These are phyloP conservation scores for Pocillopora verrucosa DNA, from an alignment of 64 coral and sea anemone species.

Conservation along the genomic window DNA sequence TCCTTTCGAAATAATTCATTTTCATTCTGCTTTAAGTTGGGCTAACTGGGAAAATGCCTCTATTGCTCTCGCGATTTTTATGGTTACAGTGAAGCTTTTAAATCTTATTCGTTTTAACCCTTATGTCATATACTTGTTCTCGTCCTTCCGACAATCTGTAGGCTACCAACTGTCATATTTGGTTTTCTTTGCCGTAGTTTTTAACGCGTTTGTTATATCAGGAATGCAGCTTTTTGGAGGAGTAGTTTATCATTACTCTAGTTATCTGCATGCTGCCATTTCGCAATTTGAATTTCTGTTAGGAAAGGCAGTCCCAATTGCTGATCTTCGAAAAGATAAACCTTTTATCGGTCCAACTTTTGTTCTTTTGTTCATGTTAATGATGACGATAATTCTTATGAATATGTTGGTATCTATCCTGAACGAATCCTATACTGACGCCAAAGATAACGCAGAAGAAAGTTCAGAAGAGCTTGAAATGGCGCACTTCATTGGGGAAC, in stretches of 20 bases:
- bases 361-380: neutral
- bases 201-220: neutral
- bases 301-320: neutral
- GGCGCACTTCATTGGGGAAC: neutral
- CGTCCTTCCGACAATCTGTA: neutral
- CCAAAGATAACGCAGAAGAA: neutral
- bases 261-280: neutral
- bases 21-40: neutral
- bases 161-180: neutral
- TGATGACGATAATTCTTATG: neutral
- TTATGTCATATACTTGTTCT: neutral
- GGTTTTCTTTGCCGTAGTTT: neutral
- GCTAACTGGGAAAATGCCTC: neutral
- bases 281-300: neutral
- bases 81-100: slow-evolving; percentile 4
- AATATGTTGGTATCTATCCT: neutral
- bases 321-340: neutral
- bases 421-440: neutral
- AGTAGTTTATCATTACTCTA: neutral
- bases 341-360: neutral
- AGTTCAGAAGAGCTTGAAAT: neutral
- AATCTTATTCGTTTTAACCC: slow-evolving; percentile 1
- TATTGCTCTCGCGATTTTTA: neutral
- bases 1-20: neutral
- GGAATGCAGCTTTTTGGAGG: neutral